Conservation (phyloP, 2,888 invertebrate genomes). For the Epistrophe eligans region DNA sequence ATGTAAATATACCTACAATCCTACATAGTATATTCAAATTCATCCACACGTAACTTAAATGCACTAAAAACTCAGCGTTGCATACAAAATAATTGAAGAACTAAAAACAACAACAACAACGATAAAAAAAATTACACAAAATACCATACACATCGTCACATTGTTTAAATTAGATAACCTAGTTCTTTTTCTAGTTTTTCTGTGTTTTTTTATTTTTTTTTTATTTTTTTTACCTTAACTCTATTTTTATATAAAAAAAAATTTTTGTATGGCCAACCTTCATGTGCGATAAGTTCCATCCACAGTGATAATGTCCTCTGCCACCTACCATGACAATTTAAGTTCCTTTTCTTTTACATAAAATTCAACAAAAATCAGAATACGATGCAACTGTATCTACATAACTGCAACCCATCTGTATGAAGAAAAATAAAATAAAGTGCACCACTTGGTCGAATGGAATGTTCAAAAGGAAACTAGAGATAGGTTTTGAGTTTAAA, state of each 20-base stretch:
- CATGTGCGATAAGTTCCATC: slow-evolving; percentile 69
- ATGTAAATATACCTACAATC: not conserved
- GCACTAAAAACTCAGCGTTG: slow-evolving; percentile 72
- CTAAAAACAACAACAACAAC: not conserved
- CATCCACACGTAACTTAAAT: slow-evolving; percentile 66
- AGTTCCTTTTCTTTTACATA: slow-evolving; percentile 56
- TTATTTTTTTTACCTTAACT: slow-evolving; percentile 57
- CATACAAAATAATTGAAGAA: slow-evolving; percentile 59
- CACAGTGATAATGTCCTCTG: slow-evolving; percentile 51
- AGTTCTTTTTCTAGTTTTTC: slow-evolving; percentile 72
- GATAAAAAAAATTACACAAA: slow-evolving; percentile 19
- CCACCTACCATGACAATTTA: slow-evolving; percentile 73
- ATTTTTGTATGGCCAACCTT: slow-evolving; percentile 60
- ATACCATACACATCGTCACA: slow-evolving; percentile 56
- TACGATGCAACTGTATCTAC: not conserved
- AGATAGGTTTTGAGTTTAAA: no score
- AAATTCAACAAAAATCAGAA: slow-evolving; percentile 36
- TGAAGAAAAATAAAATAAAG: not conserved
- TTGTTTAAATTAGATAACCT: slow-evolving; percentile 76
- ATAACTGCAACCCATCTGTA: slow-evolving; percentile 4
- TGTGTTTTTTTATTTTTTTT: slow-evolving; percentile 22
- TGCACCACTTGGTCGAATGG: not conserved
- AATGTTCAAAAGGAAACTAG: not conserved
- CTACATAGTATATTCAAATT: slow-evolving; percentile 15
- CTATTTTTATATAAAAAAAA: slow-evolving; percentile 46